phyloP scores from a whole-genome alignment of 2,888 invertebrate species.

The Platycnemis pennipes region DNA sequence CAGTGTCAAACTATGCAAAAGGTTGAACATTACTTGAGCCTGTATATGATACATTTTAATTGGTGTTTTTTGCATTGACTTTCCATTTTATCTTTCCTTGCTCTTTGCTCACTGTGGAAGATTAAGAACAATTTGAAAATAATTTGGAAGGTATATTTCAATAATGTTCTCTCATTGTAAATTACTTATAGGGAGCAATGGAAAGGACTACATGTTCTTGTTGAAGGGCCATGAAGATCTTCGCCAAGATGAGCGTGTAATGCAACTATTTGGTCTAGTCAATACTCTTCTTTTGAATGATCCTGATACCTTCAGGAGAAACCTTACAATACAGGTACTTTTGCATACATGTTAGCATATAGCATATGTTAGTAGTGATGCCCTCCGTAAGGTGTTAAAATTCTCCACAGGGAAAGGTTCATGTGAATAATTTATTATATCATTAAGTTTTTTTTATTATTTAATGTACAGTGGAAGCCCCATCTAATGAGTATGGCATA shows the following conservation, averaged over 20 bases:
- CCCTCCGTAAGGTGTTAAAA: not conserved
- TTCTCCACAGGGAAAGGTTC: not conserved
- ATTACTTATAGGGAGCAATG: conserved; percentile 90
- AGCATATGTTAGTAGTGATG: not conserved
- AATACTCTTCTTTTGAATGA: conserved; percentile 97
- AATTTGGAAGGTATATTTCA: no score
- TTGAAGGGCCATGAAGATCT: conserved; percentile 99
- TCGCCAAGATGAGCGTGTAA: conserved; percentile 98
- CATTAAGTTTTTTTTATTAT: not conserved
- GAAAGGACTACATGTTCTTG: conserved; percentile 98
- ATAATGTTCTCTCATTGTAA: not conserved
- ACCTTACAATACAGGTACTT: conserved; percentile 84
- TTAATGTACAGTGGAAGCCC: no score
- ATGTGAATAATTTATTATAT: not conserved
- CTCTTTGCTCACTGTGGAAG: no score
- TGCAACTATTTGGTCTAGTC: conserved; percentile 98
- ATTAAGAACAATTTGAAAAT: no score
- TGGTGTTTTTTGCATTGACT: no score
- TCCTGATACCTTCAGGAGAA: conserved; percentile 96
- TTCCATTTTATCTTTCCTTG: no score
- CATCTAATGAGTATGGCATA: no score
- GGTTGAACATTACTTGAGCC: no score
- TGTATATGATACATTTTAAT: no score
- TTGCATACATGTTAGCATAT: no score
- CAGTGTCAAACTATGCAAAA: no score